Evolutionary conservation across 2,888 invertebrate genomes (phyloP).

Genomic region (Reticulitermes lucifugus): DNA sequence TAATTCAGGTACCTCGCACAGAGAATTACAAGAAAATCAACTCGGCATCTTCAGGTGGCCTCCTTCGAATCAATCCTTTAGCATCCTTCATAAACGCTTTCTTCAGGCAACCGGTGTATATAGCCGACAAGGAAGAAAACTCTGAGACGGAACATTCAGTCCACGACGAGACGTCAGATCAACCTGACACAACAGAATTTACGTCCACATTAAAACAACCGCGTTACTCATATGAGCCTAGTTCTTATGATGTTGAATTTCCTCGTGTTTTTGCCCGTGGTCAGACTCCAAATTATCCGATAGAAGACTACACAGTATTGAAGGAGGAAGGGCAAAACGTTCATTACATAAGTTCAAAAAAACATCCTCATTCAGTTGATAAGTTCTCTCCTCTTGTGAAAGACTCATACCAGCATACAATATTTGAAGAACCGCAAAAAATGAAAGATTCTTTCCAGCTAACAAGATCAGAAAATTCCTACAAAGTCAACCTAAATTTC

Average conservation of each 20-base stretch:
- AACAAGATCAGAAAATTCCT: no score
- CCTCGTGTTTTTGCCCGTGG: no score
- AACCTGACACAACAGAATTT: neutral
- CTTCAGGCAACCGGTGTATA: neutral
- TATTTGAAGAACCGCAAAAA: neutral
- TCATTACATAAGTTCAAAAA: no score
- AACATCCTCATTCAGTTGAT: neutral
- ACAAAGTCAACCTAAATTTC: no score
- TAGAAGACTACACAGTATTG: neutral
- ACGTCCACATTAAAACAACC: neutral
- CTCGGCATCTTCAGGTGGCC: no score
- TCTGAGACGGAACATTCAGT: neutral
- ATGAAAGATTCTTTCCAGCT: no score
- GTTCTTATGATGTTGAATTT: no score
- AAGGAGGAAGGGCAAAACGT: neutral
- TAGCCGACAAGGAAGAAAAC: neutral
- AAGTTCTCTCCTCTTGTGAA: neutral
- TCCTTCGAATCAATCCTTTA: neutral
- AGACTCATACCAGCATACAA: neutral
- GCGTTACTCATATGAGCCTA: no score
- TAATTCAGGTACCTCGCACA: no score
- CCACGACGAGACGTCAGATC: neutral
- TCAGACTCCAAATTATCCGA: no score
- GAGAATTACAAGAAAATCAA: no score
- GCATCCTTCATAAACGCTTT: neutral